A percentile compares a stretch with the other conserved stretches of the same genome.
These are phyloP conservation scores for Platynereis dumerilii DNA, from an alignment of 2,888 invertebrate species.

Conservation along the genomic window DNA sequence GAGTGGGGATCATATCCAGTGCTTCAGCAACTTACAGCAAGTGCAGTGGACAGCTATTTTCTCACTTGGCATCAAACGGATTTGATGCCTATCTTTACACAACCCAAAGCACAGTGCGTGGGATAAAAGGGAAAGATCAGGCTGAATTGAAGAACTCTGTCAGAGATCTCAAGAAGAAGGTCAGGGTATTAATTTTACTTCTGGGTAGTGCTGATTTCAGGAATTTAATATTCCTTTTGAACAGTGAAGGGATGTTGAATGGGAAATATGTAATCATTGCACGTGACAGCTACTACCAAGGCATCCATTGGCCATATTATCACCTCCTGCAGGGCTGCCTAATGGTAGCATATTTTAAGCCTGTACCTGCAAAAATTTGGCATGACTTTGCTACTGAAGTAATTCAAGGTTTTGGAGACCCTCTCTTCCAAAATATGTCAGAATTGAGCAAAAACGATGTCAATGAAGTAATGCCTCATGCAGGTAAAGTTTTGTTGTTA, in stretches of 20 bases:
- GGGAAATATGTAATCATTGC: neutral
- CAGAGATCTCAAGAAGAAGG: neutral
- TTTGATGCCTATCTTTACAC: neutral
- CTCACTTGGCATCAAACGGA: neutral
- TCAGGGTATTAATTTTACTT: neutral
- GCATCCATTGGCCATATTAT: too few relatives aligned
- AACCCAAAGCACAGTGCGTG: neutral
- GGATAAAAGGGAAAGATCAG: neutral
- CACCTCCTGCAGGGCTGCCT: too few relatives aligned
- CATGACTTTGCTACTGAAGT: too few relatives aligned
- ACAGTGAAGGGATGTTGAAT: neutral
- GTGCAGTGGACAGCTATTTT: conserved; percentile 1
- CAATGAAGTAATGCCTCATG: too few relatives aligned
- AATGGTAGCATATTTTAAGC: too few relatives aligned
- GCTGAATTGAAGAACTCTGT: neutral
- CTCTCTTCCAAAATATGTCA: too few relatives aligned
- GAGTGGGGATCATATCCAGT: conserved; percentile 11
- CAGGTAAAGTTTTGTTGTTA: too few relatives aligned
- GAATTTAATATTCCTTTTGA: neutral
- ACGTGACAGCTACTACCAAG: neutral
- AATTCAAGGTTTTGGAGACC: too few relatives aligned
- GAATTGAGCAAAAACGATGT: too few relatives aligned
- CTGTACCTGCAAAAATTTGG: too few relatives aligned
- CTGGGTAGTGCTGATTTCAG: neutral
- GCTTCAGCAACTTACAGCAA: neutral